Evolutionary conservation across 53 echinoderm and acorn worm species (phyloP).

Genomic region (Echinarachnius parma): DNA sequence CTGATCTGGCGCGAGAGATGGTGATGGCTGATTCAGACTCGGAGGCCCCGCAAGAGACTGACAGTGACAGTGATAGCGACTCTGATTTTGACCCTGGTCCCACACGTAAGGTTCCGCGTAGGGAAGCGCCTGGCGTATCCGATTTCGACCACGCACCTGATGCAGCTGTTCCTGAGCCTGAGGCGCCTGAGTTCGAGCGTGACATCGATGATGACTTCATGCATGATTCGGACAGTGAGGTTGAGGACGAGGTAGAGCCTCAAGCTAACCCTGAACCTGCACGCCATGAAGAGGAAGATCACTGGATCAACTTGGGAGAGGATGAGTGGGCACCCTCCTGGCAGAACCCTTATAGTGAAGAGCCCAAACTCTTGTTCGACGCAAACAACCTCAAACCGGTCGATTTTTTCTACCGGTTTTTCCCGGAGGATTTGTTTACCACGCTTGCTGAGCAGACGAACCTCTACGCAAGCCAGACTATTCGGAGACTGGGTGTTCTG

Average conservation of each 20-base stretch:
- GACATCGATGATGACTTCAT: too few species aligned
- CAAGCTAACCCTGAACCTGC: not conserved
- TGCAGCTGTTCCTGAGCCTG: not conserved
- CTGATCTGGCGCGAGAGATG: not conserved
- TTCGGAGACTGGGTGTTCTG: conserved; percentile 7
- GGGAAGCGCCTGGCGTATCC: not conserved
- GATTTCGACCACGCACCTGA: not conserved
- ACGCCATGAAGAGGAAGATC: not conserved
- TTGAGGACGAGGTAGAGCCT: not conserved
- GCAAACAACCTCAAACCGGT: not conserved
- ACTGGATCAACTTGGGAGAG: not conserved
- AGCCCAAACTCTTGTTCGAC: conserved; percentile 6
- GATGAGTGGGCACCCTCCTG: not conserved
- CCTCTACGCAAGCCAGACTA: conserved; percentile 10
- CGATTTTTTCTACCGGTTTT: conserved; percentile 16
- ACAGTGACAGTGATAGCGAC: not conserved
- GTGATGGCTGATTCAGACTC: not conserved
- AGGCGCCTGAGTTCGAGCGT: too few species aligned
- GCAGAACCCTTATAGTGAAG: not conserved
- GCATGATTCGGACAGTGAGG: not conserved
- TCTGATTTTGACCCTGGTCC: not conserved
- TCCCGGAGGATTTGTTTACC: conserved; percentile 5
- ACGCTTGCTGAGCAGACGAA: conserved; percentile 1
- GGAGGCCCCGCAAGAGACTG: not conserved
- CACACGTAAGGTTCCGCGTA: not conserved